Percentiles rank a stretch among this genome's conserved stretches.
Conservation (phyloP, 2,888 invertebrate species). For the Cheilosia vernalis region DNA sequence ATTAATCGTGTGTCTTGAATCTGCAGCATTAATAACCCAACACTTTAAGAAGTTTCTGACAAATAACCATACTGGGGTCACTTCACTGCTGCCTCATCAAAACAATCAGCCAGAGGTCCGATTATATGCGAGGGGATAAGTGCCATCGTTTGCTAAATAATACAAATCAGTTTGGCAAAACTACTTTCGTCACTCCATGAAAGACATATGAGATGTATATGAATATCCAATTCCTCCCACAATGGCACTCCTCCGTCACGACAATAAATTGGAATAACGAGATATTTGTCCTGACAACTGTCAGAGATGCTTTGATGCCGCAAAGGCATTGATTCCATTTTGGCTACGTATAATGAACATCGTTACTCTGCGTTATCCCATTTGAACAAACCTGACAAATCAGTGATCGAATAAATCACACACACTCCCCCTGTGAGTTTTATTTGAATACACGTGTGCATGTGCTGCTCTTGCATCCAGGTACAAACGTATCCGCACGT, state of each 20-base stretch:
- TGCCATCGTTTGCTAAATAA: constrained; percentile 69
- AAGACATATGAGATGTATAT: constrained; percentile 5
- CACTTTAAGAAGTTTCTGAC: constrained; percentile 46
- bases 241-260: neutral
- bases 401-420: constrained; percentile 67
- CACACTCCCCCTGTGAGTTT: constrained; percentile 12
- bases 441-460: neutral
- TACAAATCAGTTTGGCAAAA: constrained; percentile 69
- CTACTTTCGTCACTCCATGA: constrained; percentile 50
- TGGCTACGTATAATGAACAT: constrained; percentile 48
- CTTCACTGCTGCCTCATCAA: constrained; percentile 46
- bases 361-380: constrained; percentile 64
- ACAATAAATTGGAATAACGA: constrained; percentile 15
- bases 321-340: constrained; percentile 49
- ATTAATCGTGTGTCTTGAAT: constrained; percentile 49
- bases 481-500: constrained; percentile 17
- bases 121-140: constrained; percentile 38
- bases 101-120: neutral
- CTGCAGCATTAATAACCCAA: constrained; percentile 44
- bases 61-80: constrained; percentile 37
- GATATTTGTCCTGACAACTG: constrained; percentile 47
- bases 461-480: constrained; percentile 10
- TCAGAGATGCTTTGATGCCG: constrained; percentile 34
- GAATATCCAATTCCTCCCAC: neutral
- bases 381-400: constrained; percentile 57